Base-by-base conservation (phyloP, 2,797 vertebrate species). In the Eutrigla gurnardus region DNA sequence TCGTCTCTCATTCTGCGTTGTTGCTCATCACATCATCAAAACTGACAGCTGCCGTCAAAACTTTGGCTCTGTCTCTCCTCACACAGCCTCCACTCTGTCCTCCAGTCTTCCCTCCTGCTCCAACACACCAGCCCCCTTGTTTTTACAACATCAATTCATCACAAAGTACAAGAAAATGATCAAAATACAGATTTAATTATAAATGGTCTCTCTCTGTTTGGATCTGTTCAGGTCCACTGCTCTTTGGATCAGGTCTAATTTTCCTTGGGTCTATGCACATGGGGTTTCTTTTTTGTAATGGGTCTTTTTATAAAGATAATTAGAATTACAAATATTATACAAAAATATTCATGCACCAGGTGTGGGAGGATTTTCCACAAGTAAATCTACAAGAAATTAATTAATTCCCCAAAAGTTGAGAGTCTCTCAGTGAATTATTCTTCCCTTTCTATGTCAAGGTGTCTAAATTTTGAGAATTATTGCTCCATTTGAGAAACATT, bases 11-110 rank as follows among this genome's bases (percentile, higher is more conserved):
- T 62, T 77, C 78, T 59, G 43, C 76, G 67, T 17, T 8, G 46
- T 65, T 55, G 78, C 60, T 81, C 83, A 46, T 88, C 80, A 65
- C 80, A 78, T 86, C 82, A 86, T 88, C 76, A 78, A 37, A 75
- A 33, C 47, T 82, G 85, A 86, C 87, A 82, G 81, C 63, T 67
- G 10, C 8, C 14, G 37, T 78, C 68, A 70, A 46, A 7, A 57
- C 40, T 70, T 12, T 4, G 14, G 8, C 71, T 62, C 64, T 3
- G 3, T 12, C 25, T 40, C n/a, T 11, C 15, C 40, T 8, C 54
- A 0, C 60, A 49, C 66, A 4, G 11, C 7, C 55, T 62, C 45
- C 47, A 2, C 71, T 53, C 52, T 49, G 15, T 33, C 75, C 65
- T 63, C 9, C 12, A 7, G 57, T 18, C 47, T 58, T 13, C 52